A percentile compares a stretch with the other conserved stretches of the same genome.
Conservation (phyloP, 2,113 vertebrate genomes). For the Pterophyllum scalare region DNA sequence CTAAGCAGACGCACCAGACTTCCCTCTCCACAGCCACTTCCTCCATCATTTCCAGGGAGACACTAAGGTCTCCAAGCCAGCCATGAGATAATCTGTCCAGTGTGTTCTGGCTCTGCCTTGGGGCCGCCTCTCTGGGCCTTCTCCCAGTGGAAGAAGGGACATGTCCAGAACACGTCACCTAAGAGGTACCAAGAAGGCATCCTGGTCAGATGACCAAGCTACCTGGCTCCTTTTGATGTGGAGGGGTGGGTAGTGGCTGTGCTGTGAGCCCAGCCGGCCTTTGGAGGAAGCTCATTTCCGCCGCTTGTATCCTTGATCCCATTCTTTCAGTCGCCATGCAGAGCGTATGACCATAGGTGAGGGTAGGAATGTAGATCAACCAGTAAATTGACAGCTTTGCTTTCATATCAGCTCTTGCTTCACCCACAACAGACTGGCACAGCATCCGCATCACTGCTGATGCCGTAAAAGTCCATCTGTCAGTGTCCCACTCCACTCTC, state of each 20-base stretch:
- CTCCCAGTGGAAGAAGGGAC: not conserved
- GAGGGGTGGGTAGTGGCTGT: not conserved
- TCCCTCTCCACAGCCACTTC: not conserved
- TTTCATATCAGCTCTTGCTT: not conserved
- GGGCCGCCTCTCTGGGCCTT: rapidly evolving
- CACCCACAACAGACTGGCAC: not conserved
- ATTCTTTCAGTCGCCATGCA: not conserved
- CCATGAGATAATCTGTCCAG: not conserved
- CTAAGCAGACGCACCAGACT: no score
- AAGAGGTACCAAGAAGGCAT: not conserved
- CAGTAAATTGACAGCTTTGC: not conserved
- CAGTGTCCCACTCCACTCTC: not conserved
- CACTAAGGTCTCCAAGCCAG: not conserved
- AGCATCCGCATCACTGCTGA: not conserved
- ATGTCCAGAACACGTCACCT: not conserved
- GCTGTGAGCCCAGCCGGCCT: not conserved
- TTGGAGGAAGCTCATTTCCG: not conserved
- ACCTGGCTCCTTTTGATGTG: not conserved
- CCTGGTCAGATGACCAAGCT: not conserved
- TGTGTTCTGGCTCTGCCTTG: not conserved
- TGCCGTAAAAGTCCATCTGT: not conserved
- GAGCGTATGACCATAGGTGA: not conserved
- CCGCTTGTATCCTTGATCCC: not conserved
- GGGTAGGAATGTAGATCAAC: not conserved
- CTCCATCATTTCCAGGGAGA: not conserved